These are phyloP conservation scores for Cyprinella venusta DNA, from an alignment of 2,797 vertebrate genomes.

Conservation along the genomic window DNA sequence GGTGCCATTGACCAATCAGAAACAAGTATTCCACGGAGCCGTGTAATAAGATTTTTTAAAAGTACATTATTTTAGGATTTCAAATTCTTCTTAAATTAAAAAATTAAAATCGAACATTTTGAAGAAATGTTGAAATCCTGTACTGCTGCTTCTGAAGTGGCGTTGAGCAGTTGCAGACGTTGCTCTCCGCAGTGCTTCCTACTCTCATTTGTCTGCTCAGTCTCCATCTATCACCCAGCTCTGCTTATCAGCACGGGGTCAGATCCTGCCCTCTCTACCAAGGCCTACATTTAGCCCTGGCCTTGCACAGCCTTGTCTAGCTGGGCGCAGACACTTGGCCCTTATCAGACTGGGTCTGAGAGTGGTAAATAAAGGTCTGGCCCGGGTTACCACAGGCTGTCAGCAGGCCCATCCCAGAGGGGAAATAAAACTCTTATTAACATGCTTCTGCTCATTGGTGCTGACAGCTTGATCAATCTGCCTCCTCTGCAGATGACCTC, in stretches of 20 bases:
- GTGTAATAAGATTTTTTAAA: too few relatives aligned
- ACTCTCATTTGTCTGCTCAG: conserved; percentile 30
- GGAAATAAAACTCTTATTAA: conserved; percentile 62
- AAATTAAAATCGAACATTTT: too few relatives aligned
- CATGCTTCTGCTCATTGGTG: conserved; percentile 53
- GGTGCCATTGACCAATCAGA: too few relatives aligned
- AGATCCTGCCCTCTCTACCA: conserved; percentile 38
- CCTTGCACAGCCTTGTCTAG: conserved; percentile 50
- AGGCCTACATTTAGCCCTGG: conserved; percentile 37
- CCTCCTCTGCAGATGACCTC: conserved; percentile 50
- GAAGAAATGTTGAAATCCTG: not conserved
- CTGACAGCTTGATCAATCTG: conserved; percentile 62
- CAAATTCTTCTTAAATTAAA: too few relatives aligned
- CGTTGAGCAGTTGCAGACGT: conserved; percentile 33
- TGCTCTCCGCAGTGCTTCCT: conserved; percentile 13
- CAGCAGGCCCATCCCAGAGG: conserved; percentile 53
- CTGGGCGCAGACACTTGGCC: conserved; percentile 37
- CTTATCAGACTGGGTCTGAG: conserved; percentile 49
- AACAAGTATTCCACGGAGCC: too few relatives aligned
- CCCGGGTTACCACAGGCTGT: conserved; percentile 51
- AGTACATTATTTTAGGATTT: too few relatives aligned
- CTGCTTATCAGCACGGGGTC: conserved; percentile 52
- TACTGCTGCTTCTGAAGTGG: not conserved
- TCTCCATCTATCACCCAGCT: conserved; percentile 51
- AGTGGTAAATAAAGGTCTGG: conserved; percentile 53